Evolutionary conservation across 2,113 vertebrate species (phyloP).

Genomic region (Corydoras maculifer): DNA sequence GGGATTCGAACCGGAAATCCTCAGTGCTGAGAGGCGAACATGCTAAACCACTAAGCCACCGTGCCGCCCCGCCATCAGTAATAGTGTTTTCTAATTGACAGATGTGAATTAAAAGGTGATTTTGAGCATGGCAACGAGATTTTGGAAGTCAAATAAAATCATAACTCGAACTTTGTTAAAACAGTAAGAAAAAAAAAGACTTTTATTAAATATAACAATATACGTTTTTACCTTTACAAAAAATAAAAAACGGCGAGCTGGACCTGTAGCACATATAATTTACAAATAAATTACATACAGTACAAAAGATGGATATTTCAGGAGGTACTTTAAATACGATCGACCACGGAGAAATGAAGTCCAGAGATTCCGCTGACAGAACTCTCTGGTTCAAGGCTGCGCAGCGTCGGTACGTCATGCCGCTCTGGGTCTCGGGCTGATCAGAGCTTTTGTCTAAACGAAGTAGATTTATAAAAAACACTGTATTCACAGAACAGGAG

Average conservation of each 20-base stretch:
- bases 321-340: constrained; percentile 45
- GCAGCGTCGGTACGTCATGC: constrained; percentile 42
- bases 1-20: too few species aligned
- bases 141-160: too few species aligned
- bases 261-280: constrained; percentile 38
- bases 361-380: constrained; percentile 13
- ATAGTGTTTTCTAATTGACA: too few species aligned
- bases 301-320: constrained; percentile 24
- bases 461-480: constrained; percentile 28
- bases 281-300: constrained; percentile 63
- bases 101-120: too few species aligned
- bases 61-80: too few species aligned
- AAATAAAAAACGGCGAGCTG: constrained; percentile 23
- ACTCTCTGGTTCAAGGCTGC: constrained; percentile 11
- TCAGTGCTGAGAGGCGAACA: too few species aligned
- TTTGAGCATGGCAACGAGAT: too few species aligned
- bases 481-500: constrained; percentile 15
- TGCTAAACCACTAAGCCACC: too few species aligned
- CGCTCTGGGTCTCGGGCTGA: constrained; percentile 34
- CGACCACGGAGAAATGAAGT: constrained; percentile 18
- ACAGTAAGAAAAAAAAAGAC: constrained; percentile 16
- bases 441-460: constrained; percentile 51
- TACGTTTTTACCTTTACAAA: constrained; percentile 40
- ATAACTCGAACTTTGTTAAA: too few species aligned
- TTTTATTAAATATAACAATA: constrained; percentile 46